phyloP scores from a whole-genome alignment of 37 sponge, comb jelly and placozoan species.

The Eunapius fragilis region DNA sequence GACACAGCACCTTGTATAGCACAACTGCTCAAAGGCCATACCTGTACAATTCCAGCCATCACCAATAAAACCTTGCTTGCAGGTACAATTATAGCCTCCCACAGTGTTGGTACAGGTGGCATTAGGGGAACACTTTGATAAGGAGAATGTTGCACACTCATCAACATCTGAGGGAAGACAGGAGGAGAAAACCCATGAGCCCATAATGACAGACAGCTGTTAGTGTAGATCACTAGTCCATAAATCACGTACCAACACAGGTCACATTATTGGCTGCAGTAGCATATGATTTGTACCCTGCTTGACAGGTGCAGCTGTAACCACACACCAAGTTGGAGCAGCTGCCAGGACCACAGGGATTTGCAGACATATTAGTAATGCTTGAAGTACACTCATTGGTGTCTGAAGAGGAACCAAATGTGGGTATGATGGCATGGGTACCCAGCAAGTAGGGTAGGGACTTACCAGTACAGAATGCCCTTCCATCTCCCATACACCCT shows the following conservation, averaged over 20 bases:
- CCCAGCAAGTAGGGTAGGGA: not conserved
- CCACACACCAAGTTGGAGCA: conserved; percentile 18
- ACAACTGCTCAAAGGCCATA: not conserved
- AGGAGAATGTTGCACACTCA: conserved; percentile 19
- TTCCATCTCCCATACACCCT: conserved; percentile 45
- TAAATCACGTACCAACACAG: not conserved
- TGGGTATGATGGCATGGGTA: not conserved
- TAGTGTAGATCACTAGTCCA: not conserved
- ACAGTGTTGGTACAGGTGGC: not conserved
- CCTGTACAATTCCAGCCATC: not conserved
- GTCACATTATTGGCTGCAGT: not conserved
- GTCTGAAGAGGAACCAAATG: not conserved
- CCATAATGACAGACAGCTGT: too few relatives aligned
- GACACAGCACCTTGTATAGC: not conserved
- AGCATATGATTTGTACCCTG: conserved; percentile 35
- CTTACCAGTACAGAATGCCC: not conserved
- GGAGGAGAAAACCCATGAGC: not conserved
- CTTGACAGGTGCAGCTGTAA: conserved; percentile 39
- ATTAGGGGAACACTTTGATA: not conserved
- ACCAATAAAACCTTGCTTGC: not conserved
- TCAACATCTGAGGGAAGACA: conserved; percentile 21
- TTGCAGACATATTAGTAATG: too few relatives aligned
- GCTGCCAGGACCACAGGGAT: conserved; percentile 1
- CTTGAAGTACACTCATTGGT: not conserved
- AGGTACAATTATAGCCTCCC: not conserved